phyloP scores from a whole-genome alignment of 1,140 invertebrate genomes.

The Zaprionus tsacasi region DNA sequence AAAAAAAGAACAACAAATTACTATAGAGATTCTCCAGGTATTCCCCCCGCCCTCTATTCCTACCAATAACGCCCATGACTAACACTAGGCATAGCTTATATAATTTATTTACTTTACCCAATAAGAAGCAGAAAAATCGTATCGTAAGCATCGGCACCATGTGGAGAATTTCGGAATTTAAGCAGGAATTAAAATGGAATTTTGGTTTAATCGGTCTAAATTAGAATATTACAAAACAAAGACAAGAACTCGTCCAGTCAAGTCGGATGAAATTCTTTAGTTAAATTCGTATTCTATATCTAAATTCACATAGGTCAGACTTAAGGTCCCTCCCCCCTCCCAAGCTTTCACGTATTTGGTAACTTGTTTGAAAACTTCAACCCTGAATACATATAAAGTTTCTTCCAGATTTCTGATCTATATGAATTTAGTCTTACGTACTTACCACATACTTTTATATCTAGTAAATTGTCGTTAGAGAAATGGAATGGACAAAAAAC shows the following conservation, averaged over 20 bases:
- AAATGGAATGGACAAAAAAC: constrained; percentile 33
- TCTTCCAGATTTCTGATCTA: constrained; percentile 31
- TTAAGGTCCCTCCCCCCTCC: background rate
- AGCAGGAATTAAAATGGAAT: background rate
- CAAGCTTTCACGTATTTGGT: background rate
- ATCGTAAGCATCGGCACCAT: constrained; percentile 17
- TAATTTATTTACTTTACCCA: constrained; percentile 41
- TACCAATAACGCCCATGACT: constrained; percentile 30
- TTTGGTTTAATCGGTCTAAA: background rate
- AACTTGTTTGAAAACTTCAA: background rate
- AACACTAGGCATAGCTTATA: constrained; percentile 34
- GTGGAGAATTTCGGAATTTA: constrained; percentile 4
- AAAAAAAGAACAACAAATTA: constrained; percentile 18
- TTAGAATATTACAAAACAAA: background rate
- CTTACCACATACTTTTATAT: constrained; percentile 40
- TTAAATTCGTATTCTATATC: constrained; percentile 37
- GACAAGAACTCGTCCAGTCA: constrained; percentile 14
- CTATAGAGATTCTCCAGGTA: constrained; percentile 30
- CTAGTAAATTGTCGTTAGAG: constrained; percentile 51
- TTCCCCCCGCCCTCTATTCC: background rate
- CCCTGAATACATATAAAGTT: constrained; percentile 1
- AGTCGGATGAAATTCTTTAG: constrained; percentile 22
- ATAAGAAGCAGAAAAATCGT: constrained; percentile 9
- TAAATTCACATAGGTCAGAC: constrained; percentile 33
- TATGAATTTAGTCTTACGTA: constrained; percentile 47